Conservation (phyloP, 2,113 vertebrate genomes). For the Rhabdornis inornatus region DNA sequence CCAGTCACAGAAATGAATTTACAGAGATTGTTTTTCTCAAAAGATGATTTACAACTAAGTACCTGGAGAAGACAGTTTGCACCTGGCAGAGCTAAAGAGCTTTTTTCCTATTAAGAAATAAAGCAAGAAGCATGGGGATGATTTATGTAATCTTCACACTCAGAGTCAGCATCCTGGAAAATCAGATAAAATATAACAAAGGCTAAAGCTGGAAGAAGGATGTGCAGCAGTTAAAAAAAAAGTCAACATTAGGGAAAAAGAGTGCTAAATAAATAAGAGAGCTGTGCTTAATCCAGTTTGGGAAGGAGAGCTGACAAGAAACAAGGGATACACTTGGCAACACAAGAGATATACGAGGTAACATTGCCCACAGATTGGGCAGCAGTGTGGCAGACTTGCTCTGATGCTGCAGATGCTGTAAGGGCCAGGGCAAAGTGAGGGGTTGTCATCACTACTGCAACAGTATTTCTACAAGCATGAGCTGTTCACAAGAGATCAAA, state of each 20-base stretch:
- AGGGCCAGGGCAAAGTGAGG: neutral
- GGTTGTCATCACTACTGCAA: neutral
- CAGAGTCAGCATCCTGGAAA: neutral
- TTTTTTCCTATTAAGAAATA: neutral
- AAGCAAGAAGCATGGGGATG: neutral
- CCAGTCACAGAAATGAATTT: neutral
- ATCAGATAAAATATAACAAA: neutral
- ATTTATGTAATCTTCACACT: neutral
- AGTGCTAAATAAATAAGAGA: neutral
- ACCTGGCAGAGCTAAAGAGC: neutral
- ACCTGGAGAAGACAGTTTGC: neutral
- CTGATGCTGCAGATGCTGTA: neutral
- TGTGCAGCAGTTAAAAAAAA: neutral
- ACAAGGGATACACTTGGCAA: neutral
- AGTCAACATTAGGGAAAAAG: neutral
- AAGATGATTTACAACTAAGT: neutral
- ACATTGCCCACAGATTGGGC: neutral
- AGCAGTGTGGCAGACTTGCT: fast-evolving
- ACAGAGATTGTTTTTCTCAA: neutral
- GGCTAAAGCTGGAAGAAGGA: neutral
- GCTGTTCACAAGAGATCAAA: neutral
- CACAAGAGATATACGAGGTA: neutral
- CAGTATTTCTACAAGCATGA: neutral
- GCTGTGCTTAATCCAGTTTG: neutral
- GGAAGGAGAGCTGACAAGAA: neutral